Conservation (phyloP, 2,797 vertebrate species). For the Danio choprae region DNA sequence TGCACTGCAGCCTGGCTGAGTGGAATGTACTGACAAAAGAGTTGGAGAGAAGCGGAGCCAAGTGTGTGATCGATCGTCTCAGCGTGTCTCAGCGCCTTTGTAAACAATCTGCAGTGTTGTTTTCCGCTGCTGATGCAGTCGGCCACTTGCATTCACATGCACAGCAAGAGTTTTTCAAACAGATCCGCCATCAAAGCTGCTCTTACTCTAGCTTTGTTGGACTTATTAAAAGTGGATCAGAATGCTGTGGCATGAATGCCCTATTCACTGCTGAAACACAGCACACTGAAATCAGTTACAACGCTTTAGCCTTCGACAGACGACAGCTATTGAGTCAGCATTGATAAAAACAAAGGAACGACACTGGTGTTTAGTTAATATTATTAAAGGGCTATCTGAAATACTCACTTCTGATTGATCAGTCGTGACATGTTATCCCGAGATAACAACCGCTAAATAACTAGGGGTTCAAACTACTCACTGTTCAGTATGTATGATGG, state of each 20-base stretch:
- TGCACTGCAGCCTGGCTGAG: conserved; percentile 30
- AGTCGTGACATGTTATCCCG: too few relatives aligned
- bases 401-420: too few relatives aligned
- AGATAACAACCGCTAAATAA: too few relatives aligned
- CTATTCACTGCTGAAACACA: conserved; percentile 45
- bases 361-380: not conserved
- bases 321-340: not conserved
- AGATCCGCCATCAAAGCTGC: conserved; percentile 55
- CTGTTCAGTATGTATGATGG: too few relatives aligned
- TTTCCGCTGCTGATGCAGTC: conserved; percentile 35
- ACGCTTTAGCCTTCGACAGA: not conserved
- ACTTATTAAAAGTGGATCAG: conserved; percentile 55
- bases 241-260: conserved; percentile 37
- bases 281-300: conserved; percentile 31
- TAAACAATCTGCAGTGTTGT: conserved; percentile 62
- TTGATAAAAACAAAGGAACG: not conserved
- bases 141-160: conserved; percentile 30
- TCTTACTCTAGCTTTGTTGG: conserved; percentile 48
- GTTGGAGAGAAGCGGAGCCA: conserved; percentile 36
- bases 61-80: conserved; percentile 61
- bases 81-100: conserved; percentile 58
- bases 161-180: conserved; percentile 54
- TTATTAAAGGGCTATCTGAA: not conserved
- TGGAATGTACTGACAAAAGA: conserved; percentile 49
- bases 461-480: too few relatives aligned